Conservation (phyloP, 2,888 invertebrate species). For the Rhabditoides inermis region DNA sequence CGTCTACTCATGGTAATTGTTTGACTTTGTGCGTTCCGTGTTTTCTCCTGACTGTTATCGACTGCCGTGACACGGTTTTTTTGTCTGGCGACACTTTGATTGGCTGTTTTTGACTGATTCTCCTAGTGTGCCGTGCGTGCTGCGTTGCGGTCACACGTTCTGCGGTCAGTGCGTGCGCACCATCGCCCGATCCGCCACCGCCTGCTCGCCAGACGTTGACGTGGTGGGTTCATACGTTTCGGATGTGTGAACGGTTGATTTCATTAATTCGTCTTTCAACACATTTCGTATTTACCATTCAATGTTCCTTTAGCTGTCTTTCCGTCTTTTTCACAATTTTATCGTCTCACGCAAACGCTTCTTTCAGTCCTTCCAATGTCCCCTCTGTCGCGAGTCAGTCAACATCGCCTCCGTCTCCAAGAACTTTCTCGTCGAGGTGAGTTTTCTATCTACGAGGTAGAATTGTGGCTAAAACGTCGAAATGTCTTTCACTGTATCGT, state of each 20-base stretch:
- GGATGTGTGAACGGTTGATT: too few species aligned
- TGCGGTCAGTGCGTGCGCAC: constrained; percentile 2
- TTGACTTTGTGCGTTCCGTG: too few species aligned
- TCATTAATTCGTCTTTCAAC: too few species aligned
- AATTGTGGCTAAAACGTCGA: neutral
- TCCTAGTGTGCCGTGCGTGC: constrained; percentile 1
- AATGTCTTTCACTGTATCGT: neutral
- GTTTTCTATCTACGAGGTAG: neutral
- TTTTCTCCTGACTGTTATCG: too few species aligned
- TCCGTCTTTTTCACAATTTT: neutral
- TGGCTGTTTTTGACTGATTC: constrained; percentile 3
- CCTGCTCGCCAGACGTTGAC: neutral
- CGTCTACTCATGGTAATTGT: neutral
- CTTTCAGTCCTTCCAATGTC: constrained; percentile 2
- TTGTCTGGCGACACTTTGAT: neutral
- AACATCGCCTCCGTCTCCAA: neutral
- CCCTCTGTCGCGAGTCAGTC: constrained; percentile 5
- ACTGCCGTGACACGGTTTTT: too few species aligned
- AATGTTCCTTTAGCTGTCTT: too few species aligned
- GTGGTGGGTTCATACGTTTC: neutral
- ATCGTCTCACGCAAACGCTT: neutral
- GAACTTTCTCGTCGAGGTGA: constrained; percentile 6
- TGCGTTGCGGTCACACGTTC: constrained; percentile 8
- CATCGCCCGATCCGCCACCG: neutral
- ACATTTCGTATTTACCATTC: too few species aligned